These are phyloP conservation scores for Bovichtus diacanthus DNA, from an alignment of 2,797 vertebrate genomes.

Conservation along the genomic window DNA sequence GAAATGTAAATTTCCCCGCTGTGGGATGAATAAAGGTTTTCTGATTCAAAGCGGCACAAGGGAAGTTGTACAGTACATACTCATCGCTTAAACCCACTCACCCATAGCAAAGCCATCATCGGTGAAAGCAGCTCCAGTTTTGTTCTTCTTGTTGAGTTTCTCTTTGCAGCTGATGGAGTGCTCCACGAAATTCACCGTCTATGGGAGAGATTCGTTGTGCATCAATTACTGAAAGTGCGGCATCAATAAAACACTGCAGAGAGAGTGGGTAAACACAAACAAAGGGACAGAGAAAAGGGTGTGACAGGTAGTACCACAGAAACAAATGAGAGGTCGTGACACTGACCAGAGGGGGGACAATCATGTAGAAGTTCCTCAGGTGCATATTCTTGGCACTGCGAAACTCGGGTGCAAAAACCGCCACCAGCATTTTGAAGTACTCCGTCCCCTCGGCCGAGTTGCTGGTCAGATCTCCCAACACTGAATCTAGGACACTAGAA, in stretches of 20 bases:
- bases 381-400: conserved; percentile 98
- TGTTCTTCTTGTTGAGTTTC: conserved; percentile 99
- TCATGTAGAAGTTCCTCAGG: conserved; percentile 97
- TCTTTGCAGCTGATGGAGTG: conserved; percentile 99
- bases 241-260: background rate
- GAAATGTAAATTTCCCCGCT: too few species aligned
- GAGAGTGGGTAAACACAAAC: fast-evolving
- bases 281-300: fast-evolving
- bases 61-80: background rate
- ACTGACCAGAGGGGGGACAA: conserved; percentile 96
- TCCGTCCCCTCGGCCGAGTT: conserved; percentile 98
- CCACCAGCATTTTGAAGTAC: conserved; percentile 99
- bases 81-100: conserved; percentile 69
- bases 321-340: background rate
- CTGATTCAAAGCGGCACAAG: background rate
- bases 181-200: conserved; percentile 98
- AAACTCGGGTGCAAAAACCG: conserved; percentile 96
- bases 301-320: background rate
- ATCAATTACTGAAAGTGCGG: background rate
- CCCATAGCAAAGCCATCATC: conserved; percentile 99
- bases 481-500: conserved; percentile 89
- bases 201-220: conserved; percentile 37
- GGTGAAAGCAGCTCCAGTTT: conserved; percentile 96
- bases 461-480: conserved; percentile 93
- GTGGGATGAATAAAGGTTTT: too few species aligned